phyloP scores from a whole-genome alignment of 2,888 invertebrate species.

The Agapostemon virescens region DNA sequence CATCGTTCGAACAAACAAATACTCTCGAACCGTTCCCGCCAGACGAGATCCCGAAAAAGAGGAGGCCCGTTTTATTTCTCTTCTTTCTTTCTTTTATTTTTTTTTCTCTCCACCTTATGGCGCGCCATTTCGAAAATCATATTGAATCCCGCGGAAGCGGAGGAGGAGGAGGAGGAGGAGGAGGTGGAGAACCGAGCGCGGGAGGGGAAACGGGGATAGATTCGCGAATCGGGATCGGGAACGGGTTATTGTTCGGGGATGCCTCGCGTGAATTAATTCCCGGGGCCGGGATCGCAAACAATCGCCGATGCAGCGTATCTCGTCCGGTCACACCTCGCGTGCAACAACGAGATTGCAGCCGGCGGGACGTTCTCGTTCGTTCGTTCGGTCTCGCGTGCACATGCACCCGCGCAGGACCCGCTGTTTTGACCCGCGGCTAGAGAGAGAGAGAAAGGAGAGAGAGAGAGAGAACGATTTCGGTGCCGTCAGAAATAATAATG shows the following conservation, averaged over 20 bases:
- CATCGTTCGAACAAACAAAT: slow-evolving; percentile 72
- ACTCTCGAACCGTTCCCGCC: slow-evolving; percentile 60
- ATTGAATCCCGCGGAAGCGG: slow-evolving; percentile 70
- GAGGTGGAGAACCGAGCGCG: background rate
- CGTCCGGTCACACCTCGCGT: slow-evolving; percentile 71
- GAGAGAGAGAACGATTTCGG: too few species aligned
- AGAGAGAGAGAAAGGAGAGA: too few species aligned
- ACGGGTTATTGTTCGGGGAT: slow-evolving; percentile 50
- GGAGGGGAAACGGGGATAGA: slow-evolving; percentile 55
- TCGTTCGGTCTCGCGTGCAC: slow-evolving; percentile 29
- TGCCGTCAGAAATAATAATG: background rate
- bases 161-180: background rate
- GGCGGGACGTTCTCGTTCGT: slow-evolving; percentile 31
- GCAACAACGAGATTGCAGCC: slow-evolving; percentile 70
- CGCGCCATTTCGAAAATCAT: slow-evolving; percentile 74
- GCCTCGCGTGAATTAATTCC: slow-evolving; percentile 71
- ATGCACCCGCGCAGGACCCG: slow-evolving; percentile 15
- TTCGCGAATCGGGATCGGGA: slow-evolving; percentile 26
- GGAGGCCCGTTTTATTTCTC: slow-evolving; percentile 40
- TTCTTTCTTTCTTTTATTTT: too few species aligned
- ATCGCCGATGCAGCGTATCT: slow-evolving; percentile 70
- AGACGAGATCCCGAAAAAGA: slow-evolving; percentile 39
- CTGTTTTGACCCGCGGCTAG: too few species aligned
- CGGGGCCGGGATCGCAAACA: slow-evolving; percentile 70
- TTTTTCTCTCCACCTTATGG: slow-evolving; percentile 75